Evolutionary conservation across 2,888 invertebrate species (phyloP).

Genomic region (Microchrysa polita): DNA sequence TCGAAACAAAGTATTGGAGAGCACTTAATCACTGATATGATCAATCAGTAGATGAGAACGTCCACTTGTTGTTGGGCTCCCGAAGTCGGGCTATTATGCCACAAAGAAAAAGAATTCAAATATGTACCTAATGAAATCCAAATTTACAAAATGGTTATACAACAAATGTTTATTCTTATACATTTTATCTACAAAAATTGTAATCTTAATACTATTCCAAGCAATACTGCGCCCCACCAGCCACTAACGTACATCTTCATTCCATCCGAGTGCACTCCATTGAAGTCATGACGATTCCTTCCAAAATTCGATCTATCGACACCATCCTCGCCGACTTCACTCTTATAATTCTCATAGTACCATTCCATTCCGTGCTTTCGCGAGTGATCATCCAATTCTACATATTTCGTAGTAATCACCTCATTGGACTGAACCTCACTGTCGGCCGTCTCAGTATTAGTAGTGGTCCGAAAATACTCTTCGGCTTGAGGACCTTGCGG

Average conservation of each 20-base stretch:
- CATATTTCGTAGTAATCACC: conserved; percentile 59
- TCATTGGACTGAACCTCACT: conserved; percentile 51
- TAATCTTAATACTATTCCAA: neutral
- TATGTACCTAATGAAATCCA: too few relatives aligned
- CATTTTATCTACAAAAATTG: conserved; percentile 13
- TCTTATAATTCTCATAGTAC: conserved; percentile 87
- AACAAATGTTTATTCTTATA: neutral
- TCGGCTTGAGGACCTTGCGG: conserved; percentile 62
- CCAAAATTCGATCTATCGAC: neutral
- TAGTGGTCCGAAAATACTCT: conserved; percentile 58
- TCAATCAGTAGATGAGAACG: too few relatives aligned
- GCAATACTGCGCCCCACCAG: neutral
- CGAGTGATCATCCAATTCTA: conserved; percentile 64
- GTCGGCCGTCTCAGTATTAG: conserved; percentile 31
- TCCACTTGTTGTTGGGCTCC: too few relatives aligned
- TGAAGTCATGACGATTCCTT: neutral
- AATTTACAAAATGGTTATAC: too few relatives aligned
- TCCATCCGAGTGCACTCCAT: neutral
- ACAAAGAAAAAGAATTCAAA: too few relatives aligned
- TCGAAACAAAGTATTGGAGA: too few relatives aligned
- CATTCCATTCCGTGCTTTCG: conserved; percentile 75
- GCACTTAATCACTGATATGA: too few relatives aligned
- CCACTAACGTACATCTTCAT: neutral
- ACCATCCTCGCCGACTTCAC: neutral
- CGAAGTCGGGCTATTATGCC: too few relatives aligned